Percentiles rank a stretch among this genome's conserved stretches.
Evolutionary conservation across 1,140 invertebrate species (phyloP).

Genomic region (Pseudomyrmex pallidus): DNA sequence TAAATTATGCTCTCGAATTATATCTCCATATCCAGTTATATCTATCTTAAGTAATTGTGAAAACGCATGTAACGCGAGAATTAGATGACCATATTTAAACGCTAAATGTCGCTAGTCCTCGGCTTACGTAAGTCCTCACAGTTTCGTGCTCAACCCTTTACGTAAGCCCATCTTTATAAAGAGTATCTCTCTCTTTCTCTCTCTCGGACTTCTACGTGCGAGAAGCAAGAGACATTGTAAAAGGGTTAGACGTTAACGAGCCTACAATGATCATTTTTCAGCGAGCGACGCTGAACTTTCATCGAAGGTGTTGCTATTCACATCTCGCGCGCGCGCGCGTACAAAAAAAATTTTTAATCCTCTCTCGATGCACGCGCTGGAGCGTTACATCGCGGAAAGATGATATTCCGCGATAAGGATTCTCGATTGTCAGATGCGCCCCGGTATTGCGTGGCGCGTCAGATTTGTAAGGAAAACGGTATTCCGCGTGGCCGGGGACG

Average conservation of each 20-base stretch:
- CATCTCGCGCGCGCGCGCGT: not conserved
- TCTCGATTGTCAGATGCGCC: not conserved
- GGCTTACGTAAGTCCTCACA: conserved; percentile 28
- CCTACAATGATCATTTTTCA: too few relatives aligned
- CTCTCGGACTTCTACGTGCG: not conserved
- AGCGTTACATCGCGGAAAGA: not conserved
- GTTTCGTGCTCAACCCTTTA: conserved; percentile 22
- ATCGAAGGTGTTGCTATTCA: too few relatives aligned
- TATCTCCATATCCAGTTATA: not conserved
- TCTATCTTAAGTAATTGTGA: conserved; percentile 1
- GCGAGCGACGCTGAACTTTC: too few relatives aligned
- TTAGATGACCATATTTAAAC: conserved; percentile 27
- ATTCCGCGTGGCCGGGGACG: conserved; percentile 40
- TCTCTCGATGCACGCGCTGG: not conserved
- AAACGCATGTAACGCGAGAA: conserved; percentile 42
- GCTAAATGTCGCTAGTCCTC: conserved; percentile 33
- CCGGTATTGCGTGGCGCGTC: conserved; percentile 2
- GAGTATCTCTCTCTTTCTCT: not conserved
- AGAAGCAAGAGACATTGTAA: not conserved
- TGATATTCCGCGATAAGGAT: conserved; percentile 1
- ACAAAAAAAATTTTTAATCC: too few relatives aligned
- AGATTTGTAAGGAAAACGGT: conserved; percentile 57
- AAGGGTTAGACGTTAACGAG: too few relatives aligned
- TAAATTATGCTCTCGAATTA: conserved; percentile 2
- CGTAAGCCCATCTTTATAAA: conserved; percentile 33